These are phyloP conservation scores for Sebastes iracundus DNA, from an alignment of 2,797 vertebrate species.

Conservation along the genomic window DNA sequence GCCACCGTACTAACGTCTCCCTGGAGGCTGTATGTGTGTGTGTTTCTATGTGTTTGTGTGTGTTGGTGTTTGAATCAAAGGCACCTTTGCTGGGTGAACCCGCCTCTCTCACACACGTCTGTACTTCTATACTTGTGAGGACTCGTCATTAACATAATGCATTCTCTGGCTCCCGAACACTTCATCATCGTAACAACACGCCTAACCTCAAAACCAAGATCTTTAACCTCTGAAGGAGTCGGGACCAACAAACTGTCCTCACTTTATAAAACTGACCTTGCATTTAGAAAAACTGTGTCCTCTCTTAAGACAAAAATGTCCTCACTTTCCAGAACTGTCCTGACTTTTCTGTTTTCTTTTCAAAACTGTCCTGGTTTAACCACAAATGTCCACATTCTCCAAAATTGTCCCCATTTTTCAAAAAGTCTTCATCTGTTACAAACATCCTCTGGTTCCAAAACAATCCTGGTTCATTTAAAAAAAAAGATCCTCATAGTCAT, in stretches of 20 bases:
- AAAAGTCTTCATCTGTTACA: not conserved
- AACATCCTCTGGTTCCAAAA: not conserved
- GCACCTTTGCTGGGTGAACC: constrained; percentile 37
- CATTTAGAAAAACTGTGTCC: not conserved
- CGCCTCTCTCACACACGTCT: not conserved
- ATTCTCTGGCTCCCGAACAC: not conserved
- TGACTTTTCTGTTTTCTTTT: not conserved
- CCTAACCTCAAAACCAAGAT: not conserved
- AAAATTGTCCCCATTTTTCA: not conserved
- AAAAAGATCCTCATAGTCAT: not conserved
- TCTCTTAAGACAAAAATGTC: not conserved
- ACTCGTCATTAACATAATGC: not conserved
- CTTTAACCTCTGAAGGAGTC: not conserved
- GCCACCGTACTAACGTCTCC: constrained; percentile 39
- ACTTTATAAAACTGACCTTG: not conserved
- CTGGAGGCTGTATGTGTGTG: constrained; percentile 2
- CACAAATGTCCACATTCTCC: not conserved
- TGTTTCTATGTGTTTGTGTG: not conserved
- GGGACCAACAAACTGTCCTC: not conserved
- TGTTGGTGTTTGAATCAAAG: constrained; percentile 34
- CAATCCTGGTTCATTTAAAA: not conserved
- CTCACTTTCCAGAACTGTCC: not conserved
- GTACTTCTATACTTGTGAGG: not conserved
- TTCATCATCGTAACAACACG: not conserved
- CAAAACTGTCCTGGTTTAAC: too few species aligned